Evolutionary conservation across 2,888 invertebrate genomes (phyloP).

Genomic region (Drosophila testacea): DNA sequence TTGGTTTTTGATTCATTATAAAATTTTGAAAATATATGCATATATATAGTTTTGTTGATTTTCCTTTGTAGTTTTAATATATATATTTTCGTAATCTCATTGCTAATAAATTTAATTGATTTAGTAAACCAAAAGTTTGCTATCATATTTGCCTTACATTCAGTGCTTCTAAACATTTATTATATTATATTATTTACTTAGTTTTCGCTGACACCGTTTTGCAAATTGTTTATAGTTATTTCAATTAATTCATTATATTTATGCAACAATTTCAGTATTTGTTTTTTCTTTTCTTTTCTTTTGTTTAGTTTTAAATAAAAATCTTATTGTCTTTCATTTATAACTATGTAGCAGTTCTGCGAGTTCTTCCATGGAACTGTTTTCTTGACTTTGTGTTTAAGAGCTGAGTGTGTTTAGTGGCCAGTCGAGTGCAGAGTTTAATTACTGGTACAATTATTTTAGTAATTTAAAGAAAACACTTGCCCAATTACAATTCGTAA

Average conservation of each 20-base stretch:
- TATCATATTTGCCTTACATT: conserved; percentile 52
- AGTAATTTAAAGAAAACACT: conserved; percentile 25
- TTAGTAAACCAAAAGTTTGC: conserved; percentile 68
- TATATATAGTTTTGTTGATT: conserved; percentile 56
- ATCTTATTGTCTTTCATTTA: conserved; percentile 78
- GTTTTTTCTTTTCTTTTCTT: conserved; percentile 25
- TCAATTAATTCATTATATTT: conserved; percentile 39
- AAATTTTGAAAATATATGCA: conserved; percentile 76
- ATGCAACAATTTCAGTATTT: conserved; percentile 51
- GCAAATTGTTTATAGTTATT: conserved; percentile 28
- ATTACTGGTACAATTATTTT: conserved; percentile 24
- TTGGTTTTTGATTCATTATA: conserved; percentile 63
- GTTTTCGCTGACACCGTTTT: conserved; percentile 40
- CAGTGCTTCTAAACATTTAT: conserved; percentile 65
- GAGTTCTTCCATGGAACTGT: conserved; percentile 63
- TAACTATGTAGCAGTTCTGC: conserved; percentile 76
- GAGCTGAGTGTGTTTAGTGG: conserved; percentile 30
- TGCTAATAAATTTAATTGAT: conserved; percentile 75
- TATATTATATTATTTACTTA: conserved; percentile 36
- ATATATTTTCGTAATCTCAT: conserved; percentile 56
- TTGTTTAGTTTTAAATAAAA: conserved; percentile 73
- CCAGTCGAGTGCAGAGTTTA: conserved; percentile 16
- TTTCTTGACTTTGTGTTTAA: conserved; percentile 50
- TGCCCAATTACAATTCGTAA: conserved; percentile 29
- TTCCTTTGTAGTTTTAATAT: conserved; percentile 37